These are phyloP conservation scores for Crematogaster levior DNA, from an alignment of 2,888 invertebrate species.

Conservation along the genomic window DNA sequence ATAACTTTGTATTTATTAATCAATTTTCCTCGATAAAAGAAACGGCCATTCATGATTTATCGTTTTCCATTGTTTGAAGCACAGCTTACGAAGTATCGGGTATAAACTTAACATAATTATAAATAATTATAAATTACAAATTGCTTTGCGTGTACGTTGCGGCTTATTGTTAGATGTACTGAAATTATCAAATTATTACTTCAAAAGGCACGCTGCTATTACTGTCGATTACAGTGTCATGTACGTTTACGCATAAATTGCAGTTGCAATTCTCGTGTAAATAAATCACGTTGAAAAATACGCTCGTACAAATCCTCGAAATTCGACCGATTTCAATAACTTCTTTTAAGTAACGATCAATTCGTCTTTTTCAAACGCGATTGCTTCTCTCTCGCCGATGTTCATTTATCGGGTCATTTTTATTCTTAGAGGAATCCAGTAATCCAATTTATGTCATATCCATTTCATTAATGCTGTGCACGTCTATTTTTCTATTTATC, in stretches of 20 bases:
- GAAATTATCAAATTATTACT: constrained; percentile 31
- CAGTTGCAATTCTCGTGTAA: neutral
- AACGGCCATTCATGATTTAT: neutral
- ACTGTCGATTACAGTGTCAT: neutral
- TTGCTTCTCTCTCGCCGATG: neutral
- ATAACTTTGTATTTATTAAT: neutral
- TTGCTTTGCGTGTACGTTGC: neutral
- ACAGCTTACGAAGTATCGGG: neutral
- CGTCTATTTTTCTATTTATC: neutral
- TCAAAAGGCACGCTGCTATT: neutral
- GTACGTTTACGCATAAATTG: neutral
- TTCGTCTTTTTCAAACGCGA: neutral
- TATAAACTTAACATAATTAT: neutral
- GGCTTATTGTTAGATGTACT: neutral
- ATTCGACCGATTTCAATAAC: neutral
- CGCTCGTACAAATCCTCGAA: neutral
- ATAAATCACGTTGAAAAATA: neutral
- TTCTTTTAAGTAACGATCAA: neutral
- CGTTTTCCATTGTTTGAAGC: neutral
- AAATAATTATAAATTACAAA: constrained; percentile 17
- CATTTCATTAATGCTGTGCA: neutral
- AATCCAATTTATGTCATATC: constrained; percentile 11
- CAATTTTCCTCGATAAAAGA: neutral
- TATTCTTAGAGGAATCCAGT: neutral
- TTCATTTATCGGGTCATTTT: neutral